phyloP scores from a whole-genome alignment of 53 echinoderm and acorn worm genomes.

The Paracentrotus lividus region DNA sequence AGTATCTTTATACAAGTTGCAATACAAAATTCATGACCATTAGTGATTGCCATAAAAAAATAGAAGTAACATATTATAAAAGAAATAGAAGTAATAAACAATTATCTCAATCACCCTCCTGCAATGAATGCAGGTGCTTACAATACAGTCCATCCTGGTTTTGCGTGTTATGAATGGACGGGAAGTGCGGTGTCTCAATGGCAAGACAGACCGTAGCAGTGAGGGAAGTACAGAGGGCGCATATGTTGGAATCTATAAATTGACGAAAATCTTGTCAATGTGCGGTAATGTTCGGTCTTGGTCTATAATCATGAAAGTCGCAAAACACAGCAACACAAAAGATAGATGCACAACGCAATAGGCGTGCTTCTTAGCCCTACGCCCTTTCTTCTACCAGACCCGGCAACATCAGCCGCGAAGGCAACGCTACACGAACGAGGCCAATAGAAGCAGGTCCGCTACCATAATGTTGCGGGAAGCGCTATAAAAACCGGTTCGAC shows the following conservation, averaged over 20 bases:
- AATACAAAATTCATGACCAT: not conserved
- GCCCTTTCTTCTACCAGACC: slow-evolving; percentile 73
- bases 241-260: slow-evolving; percentile 85
- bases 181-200: slow-evolving; percentile 78
- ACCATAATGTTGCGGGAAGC: not conserved
- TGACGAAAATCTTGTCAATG: slow-evolving; percentile 69
- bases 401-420: slow-evolving; percentile 41
- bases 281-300: slow-evolving; percentile 76
- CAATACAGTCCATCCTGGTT: slow-evolving; percentile 75
- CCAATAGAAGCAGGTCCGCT: slow-evolving; percentile 54
- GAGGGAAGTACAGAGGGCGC: slow-evolving; percentile 74
- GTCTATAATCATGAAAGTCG: slow-evolving; percentile 70
- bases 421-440: slow-evolving; percentile 20
- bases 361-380: slow-evolving; percentile 73
- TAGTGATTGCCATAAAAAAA: not conserved
- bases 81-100: not conserved
- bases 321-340: too few relatives aligned
- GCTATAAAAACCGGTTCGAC: not conserved
- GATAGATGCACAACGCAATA: too few relatives aligned
- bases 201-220: slow-evolving; percentile 78
- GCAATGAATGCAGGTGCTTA: slow-evolving; percentile 60
- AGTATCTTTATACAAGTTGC: not conserved
- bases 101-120: not conserved
- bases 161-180: slow-evolving; percentile 77
- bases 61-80: not conserved